Percentiles rank a stretch among this genome's conserved stretches.
phyloP scores from a whole-genome alignment of 2,113 vertebrate species.

The Potamarius usumacintae region DNA sequence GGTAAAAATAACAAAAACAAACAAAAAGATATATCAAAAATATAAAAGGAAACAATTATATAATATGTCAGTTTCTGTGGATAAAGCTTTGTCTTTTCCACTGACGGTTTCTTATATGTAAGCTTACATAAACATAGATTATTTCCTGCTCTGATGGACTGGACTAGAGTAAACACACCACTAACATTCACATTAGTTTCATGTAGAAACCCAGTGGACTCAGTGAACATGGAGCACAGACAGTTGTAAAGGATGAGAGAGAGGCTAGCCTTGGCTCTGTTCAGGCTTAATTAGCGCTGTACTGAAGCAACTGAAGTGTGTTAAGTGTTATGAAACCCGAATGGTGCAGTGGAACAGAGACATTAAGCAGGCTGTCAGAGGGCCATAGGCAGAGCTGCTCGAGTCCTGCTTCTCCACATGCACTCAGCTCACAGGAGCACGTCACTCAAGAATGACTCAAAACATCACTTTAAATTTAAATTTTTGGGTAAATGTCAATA shows the following conservation, averaged over 20 bases:
- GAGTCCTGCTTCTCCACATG: conserved; percentile 24
- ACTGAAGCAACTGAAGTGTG: conserved; percentile 52
- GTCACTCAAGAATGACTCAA: background rate
- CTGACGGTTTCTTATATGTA: background rate
- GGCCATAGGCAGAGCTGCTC: conserved; percentile 6
- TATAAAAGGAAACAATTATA: too few relatives aligned
- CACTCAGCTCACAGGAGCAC: conserved; percentile 1
- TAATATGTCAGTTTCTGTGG: background rate
- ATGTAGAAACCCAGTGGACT: conserved; percentile 16
- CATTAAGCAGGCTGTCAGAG: conserved; percentile 47
- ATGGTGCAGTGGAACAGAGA: conserved; percentile 48
- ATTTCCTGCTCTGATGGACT: conserved; percentile 7
- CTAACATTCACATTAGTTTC: conserved; percentile 2
- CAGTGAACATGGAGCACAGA: conserved; percentile 19
- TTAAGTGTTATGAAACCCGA: conserved; percentile 54
- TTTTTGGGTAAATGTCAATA: background rate
- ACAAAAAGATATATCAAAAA: background rate
- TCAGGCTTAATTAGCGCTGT: conserved; percentile 51
- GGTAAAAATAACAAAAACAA: too few relatives aligned
- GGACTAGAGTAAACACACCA: background rate
- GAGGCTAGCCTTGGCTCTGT: conserved; percentile 39
- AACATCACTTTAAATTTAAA: background rate
- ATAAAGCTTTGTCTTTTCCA: background rate
- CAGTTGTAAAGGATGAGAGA: conserved; percentile 38
- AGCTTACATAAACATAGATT: background rate